Evolutionary conservation across 2,797 vertebrate genomes (phyloP).

Genomic region (Myotis findleyi): DNA sequence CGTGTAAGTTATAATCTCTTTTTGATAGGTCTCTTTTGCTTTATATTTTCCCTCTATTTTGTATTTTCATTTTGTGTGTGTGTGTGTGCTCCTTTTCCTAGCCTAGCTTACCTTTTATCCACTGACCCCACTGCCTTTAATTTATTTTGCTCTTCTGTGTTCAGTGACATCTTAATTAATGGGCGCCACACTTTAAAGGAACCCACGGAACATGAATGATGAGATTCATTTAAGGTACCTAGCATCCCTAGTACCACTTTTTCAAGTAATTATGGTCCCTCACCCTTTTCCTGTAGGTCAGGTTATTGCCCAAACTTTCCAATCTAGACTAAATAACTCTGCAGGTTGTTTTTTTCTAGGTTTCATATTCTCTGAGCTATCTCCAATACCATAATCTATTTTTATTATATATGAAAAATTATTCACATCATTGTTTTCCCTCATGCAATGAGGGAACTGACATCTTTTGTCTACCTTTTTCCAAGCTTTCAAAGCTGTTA

Average conservation of each 20-base stretch:
- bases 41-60: not conserved
- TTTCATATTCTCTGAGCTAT: slow-evolving; percentile 3
- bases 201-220: slow-evolving; percentile 76
- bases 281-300: slow-evolving; percentile 76
- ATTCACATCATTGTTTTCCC: not conserved
- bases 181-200: slow-evolving; percentile 60
- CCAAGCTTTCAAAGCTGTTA: not conserved
- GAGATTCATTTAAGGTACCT: slow-evolving; percentile 78
- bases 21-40: not conserved
- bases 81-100: not conserved
- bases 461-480: not conserved
- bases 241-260: slow-evolving; percentile 69
- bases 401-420: slow-evolving; percentile 50
- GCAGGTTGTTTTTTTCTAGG: slow-evolving; percentile 18
- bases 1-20: not conserved
- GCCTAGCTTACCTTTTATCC: not conserved
- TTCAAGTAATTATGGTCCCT: slow-evolving; percentile 80
- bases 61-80: not conserved
- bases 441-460: not conserved
- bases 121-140: not conserved
- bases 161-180: slow-evolving; percentile 76
- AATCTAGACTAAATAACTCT: slow-evolving; percentile 65
- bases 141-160: slow-evolving; percentile 66
- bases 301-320: slow-evolving; percentile 39
- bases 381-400: slow-evolving; percentile 68